These are phyloP conservation scores for Pempheris klunzingeri DNA, from an alignment of 2,797 vertebrate genomes.

Conservation along the genomic window DNA sequence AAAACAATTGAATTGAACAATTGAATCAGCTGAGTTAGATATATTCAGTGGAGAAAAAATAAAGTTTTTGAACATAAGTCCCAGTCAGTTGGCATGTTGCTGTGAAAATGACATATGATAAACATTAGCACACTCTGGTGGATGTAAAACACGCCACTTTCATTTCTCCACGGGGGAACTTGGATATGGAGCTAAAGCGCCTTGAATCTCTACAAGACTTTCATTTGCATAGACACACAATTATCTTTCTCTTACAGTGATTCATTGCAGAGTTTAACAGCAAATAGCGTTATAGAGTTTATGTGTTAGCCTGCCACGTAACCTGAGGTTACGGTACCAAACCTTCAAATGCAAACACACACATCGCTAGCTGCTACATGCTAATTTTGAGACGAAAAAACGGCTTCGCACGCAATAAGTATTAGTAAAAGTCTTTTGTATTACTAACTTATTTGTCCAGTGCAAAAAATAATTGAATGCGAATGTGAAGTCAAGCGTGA, in stretches of 20 bases:
- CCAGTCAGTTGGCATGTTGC: neutral
- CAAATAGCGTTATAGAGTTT: neutral
- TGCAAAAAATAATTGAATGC: too few relatives aligned
- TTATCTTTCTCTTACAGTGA: neutral
- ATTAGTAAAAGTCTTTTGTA: too few relatives aligned
- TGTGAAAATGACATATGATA: neutral
- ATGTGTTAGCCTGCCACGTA: neutral
- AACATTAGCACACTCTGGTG: conserved; percentile 28
- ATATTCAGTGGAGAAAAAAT: neutral
- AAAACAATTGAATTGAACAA: neutral
- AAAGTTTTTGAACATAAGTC: neutral
- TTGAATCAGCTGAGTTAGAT: neutral
- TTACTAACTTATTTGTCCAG: too few relatives aligned
- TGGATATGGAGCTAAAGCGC: neutral
- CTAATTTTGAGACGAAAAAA: too few relatives aligned
- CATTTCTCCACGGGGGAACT: neutral
- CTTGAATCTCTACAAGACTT: neutral
- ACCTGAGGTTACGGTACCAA: neutral
- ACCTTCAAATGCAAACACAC: too few relatives aligned
- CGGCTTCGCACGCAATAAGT: too few relatives aligned
- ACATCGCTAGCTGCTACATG: too few relatives aligned
- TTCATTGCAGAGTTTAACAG: neutral
- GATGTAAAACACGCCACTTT: neutral
- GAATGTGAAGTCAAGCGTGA: too few relatives aligned
- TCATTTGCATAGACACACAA: neutral